phyloP scores from a whole-genome alignment of 2,888 invertebrate genomes.

The Belgica antarctica region DNA sequence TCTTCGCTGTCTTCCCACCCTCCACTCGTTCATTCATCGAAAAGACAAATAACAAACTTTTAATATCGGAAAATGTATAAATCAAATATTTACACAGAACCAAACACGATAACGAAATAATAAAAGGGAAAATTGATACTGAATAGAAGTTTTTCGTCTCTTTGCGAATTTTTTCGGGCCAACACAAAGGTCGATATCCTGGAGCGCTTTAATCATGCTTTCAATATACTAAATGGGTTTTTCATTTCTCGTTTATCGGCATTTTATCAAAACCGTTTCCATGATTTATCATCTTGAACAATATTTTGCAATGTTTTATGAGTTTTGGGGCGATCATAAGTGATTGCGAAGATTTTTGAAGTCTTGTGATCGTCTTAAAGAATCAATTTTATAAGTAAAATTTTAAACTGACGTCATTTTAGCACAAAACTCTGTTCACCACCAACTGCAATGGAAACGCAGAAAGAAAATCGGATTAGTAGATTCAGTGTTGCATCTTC shows the following conservation, averaged over 20 bases:
- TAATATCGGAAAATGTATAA: slow-evolving; percentile 43
- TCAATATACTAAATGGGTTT: slow-evolving; percentile 29
- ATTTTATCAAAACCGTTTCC: slow-evolving; percentile 21
- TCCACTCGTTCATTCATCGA: neutral
- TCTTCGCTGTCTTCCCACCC: neutral
- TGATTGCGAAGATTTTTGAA: neutral
- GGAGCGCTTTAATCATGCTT: slow-evolving; percentile 17
- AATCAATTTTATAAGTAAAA: no score
- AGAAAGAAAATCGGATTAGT: neutral
- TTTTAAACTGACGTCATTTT: no score
- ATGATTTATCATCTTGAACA: slow-evolving; percentile 35
- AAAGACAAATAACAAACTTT: slow-evolving; percentile 42
- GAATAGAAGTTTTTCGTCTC: neutral
- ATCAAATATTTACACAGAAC: slow-evolving; percentile 34
- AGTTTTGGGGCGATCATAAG: neutral
- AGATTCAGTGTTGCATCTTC: neutral
- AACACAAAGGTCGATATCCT: slow-evolving; percentile 43
- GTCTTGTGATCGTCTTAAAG: no score
- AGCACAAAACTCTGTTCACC: no score
- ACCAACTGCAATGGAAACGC: no score
- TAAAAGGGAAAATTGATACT: slow-evolving; percentile 6
- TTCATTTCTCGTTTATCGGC: slow-evolving; percentile 32
- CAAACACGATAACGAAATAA: slow-evolving; percentile 3
- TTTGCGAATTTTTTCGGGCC: neutral
- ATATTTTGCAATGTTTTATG: slow-evolving; percentile 1